These are phyloP conservation scores for Osmerus eperlanus DNA, from an alignment of 2,113 vertebrate species.

Conservation along the genomic window DNA sequence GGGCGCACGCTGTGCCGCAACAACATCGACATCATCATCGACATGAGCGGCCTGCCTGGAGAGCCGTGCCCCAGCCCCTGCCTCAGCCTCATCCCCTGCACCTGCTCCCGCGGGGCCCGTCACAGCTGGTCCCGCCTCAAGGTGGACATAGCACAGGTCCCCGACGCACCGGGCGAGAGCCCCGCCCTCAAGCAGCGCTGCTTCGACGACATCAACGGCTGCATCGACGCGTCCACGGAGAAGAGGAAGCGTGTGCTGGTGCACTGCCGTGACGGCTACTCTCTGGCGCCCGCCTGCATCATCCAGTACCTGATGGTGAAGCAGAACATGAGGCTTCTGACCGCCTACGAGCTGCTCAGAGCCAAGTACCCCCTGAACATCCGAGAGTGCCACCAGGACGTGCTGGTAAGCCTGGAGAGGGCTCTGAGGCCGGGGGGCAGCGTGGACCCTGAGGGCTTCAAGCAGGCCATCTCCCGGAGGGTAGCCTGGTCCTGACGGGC, in stretches of 20 bases:
- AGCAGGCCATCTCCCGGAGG: constrained; percentile 75
- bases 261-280: constrained; percentile 78
- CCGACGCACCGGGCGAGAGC: constrained; percentile 48
- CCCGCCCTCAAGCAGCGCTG: constrained; percentile 64
- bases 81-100: constrained; percentile 71
- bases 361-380: constrained; percentile 74
- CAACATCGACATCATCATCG: constrained; percentile 76
- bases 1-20: constrained; percentile 71
- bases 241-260: constrained; percentile 77
- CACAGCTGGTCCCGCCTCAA: constrained; percentile 80
- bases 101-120: constrained; percentile 62
- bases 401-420: constrained; percentile 75
- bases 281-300: constrained; percentile 71
- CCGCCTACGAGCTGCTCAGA: constrained; percentile 74
- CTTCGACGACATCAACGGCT: constrained; percentile 77
- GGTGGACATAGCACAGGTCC: constrained; percentile 68
- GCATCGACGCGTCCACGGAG: constrained; percentile 69
- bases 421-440: constrained; percentile 66
- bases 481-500: constrained; percentile 72
- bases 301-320: constrained; percentile 79
- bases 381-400: constrained; percentile 72
- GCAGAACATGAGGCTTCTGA: constrained; percentile 75
- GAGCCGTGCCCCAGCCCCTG: constrained; percentile 56
- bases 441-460: constrained; percentile 66
- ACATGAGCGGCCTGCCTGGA: constrained; percentile 71